These are phyloP conservation scores for Cremastinae sp. DNA, from an alignment of 2,888 invertebrate species.

Conservation along the genomic window DNA sequence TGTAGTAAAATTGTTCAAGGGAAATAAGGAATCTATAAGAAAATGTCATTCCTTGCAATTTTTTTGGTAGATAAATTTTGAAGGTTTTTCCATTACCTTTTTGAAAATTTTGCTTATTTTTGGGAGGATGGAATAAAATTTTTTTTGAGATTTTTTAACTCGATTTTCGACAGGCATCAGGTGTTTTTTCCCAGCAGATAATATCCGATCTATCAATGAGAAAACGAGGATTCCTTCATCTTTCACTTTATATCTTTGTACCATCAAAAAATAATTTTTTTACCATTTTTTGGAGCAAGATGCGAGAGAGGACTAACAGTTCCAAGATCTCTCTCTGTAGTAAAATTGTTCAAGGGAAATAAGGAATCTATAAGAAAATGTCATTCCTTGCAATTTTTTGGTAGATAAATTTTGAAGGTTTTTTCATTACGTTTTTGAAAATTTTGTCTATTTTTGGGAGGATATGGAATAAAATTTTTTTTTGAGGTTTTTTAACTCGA, in stretches of 20 bases:
- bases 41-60: too few relatives aligned
- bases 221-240: conserved; percentile 16
- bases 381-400: too few relatives aligned
- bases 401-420: too few relatives aligned
- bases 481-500: too few relatives aligned
- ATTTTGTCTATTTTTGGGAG: too few relatives aligned
- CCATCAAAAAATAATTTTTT: not conserved
- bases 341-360: too few relatives aligned
- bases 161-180: not conserved
- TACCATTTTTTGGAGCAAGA: conserved; percentile 15
- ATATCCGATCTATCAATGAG: conserved; percentile 25
- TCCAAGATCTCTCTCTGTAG: too few relatives aligned
- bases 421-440: not conserved
- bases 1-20: too few relatives aligned
- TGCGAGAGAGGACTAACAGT: not conserved
- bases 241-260: not conserved
- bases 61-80: not conserved
- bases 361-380: too few relatives aligned
- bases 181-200: not conserved
- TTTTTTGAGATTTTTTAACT: too few relatives aligned
- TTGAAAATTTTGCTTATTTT: conserved; percentile 1
- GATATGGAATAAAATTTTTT: not conserved
- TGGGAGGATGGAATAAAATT: conserved; percentile 6
- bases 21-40: too few relatives aligned
- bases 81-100: too few relatives aligned